Conservation (phyloP, 1,140 invertebrate species). For the Meloidogyne floridensis region DNA sequence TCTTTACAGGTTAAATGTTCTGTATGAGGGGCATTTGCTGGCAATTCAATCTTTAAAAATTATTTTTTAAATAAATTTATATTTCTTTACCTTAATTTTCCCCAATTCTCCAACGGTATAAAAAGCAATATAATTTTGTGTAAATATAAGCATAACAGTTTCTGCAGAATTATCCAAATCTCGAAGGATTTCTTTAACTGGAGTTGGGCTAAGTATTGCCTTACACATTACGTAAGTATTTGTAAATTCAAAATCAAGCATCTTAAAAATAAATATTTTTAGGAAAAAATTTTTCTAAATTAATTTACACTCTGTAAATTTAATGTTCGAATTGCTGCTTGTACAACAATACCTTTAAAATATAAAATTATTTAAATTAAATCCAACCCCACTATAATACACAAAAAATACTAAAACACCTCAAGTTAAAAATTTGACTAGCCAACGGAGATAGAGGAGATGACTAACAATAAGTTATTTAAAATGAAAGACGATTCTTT, state of each 20-base stretch:
- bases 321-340: slow-evolving; percentile 29
- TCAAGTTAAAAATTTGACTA: too few relatives aligned
- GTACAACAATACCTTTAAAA: slow-evolving; percentile 14
- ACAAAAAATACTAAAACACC: too few relatives aligned
- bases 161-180: slow-evolving; percentile 27
- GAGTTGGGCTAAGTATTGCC: slow-evolving; percentile 15
- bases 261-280: background rate
- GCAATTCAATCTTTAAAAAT: slow-evolving; percentile 17
- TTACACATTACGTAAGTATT: slow-evolving; percentile 14
- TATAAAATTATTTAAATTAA: background rate
- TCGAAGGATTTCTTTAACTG: slow-evolving; percentile 16
- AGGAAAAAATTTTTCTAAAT: background rate
- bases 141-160: slow-evolving; percentile 25
- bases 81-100: slow-evolving; percentile 11
- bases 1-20: slow-evolving; percentile 8
- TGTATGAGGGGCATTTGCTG: slow-evolving; percentile 5
- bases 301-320: slow-evolving; percentile 10
- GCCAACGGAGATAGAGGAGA: too few relatives aligned
- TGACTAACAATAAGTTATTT: too few relatives aligned
- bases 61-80: background rate
- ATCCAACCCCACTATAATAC: too few relatives aligned
- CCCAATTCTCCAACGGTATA: slow-evolving; percentile 23
- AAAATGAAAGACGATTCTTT: too few relatives aligned
- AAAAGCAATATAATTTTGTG: slow-evolving; percentile 21
- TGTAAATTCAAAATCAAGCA: slow-evolving; percentile 28